Conservation (phyloP, 2,113 vertebrate genomes). For the Clupea harengus region DNA sequence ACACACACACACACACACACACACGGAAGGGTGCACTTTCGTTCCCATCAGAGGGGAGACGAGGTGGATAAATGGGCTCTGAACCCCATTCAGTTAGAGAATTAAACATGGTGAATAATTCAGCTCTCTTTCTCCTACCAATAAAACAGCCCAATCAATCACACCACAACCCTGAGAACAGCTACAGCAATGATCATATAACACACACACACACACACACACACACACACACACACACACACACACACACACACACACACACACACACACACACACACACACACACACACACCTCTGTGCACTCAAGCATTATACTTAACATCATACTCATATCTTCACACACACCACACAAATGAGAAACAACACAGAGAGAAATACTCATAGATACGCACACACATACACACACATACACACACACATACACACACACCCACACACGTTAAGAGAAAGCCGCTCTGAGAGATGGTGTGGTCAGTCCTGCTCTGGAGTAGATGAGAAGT, state of each 20-base stretch:
- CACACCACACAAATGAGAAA: background rate
- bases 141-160: conserved; percentile 20
- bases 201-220: background rate
- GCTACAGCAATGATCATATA: background rate
- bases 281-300: background rate
- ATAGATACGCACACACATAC: no score
- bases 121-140: conserved; percentile 14
- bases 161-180: background rate
- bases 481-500: background rate
- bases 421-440: background rate
- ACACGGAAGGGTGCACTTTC: background rate
- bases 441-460: no score
- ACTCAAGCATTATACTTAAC: no score
- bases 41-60: background rate
- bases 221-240: background rate
- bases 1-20: conserved; percentile 14
- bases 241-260: background rate
- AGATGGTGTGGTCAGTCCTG: background rate
- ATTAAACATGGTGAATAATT: conserved; percentile 32
- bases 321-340: no score
- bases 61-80: background rate
- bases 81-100: background rate
- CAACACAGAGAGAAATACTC: background rate
- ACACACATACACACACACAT: background rate
- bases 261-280: background rate